Evolutionary conservation across 2,888 invertebrate species (phyloP), one percentile per base, ranked within the genome.

Genomic region (Campoletis raptor): DNA sequence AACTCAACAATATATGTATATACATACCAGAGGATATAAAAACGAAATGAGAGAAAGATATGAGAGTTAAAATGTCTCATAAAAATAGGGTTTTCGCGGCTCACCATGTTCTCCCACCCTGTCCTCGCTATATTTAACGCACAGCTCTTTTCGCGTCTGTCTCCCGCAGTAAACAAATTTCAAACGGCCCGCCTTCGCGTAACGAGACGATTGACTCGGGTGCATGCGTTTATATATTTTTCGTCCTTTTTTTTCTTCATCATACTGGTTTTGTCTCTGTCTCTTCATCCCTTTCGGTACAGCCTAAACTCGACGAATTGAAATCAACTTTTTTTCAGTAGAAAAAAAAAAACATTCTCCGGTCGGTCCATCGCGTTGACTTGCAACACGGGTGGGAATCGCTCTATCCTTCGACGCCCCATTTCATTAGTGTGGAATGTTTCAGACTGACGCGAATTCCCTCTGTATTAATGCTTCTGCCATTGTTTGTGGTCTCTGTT

Each of bases 21-120:
- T 57, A 30, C 57, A 42, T 40, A 73, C 7, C n/a, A n/a, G 36
- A 40, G 36, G 12, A 21, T 54, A 30, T 67, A 48, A 21, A 81
- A 74, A 67, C 61, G 81, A 77, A 81, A 81, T 48, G 77, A 69
- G 81, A 64, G 61, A 54, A 30, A 83, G 84, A 79, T 79, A 72
- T 54, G 70, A 85, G 81, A 85, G 85, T 79, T 45, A 76, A 87
- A 82, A 87, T 82, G 70, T 85, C 89, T 91, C 91, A 91, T 92
- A 92, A 93, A 93, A 93, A 93, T 93, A 93, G 93, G 92, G 90
- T 90, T 91, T 90, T 91, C 90, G 89, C 89, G 90, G 90, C 91
- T 93, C 91, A 92, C 90, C 91, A 90, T 91, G 90, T 89, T 90
- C 81, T 57, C 78, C 85, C 87, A 73, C 79, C 86, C 69, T 84